Percentiles rank a stretch among this genome's conserved stretches.
Evolutionary conservation across 2,797 vertebrate genomes (phyloP).

Genomic region (Neoniphon sammara): DNA sequence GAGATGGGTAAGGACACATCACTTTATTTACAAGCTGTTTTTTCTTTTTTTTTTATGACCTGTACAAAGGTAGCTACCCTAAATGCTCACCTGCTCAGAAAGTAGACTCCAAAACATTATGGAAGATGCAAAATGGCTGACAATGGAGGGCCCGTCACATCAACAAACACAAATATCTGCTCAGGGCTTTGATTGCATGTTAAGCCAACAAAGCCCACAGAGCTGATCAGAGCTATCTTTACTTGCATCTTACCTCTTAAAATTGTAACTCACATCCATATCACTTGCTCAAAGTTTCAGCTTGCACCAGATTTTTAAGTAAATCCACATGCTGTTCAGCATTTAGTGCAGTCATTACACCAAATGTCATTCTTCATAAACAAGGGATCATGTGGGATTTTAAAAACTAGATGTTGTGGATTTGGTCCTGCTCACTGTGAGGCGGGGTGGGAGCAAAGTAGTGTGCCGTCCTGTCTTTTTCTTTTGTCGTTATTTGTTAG

Average conservation of each 20-base stretch:
- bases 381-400: not conserved
- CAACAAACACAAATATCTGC: not conserved
- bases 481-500: not conserved
- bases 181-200: not conserved
- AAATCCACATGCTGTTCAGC: not conserved
- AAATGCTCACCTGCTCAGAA: not conserved
- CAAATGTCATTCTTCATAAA: not conserved
- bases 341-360: too few relatives aligned
- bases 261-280: not conserved
- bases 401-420: not conserved
- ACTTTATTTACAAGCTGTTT: not conserved
- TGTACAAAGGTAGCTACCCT: not conserved
- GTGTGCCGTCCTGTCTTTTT: not conserved
- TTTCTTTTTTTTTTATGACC: not conserved
- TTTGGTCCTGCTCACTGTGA: not conserved
- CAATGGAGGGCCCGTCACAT: not conserved
- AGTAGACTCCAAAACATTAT: not conserved
- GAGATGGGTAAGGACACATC: constrained; percentile 91
- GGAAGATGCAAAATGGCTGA: not conserved
- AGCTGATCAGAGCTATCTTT: too few relatives aligned
- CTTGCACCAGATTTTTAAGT: not conserved
- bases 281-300: not conserved
- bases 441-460: too few relatives aligned
- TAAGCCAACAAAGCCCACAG: not conserved
- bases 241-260: too few relatives aligned